Evolutionary conservation across 2,113 vertebrate species (phyloP), one percentile per base, ranked within the genome.

Genomic region (Ia io): DNA sequence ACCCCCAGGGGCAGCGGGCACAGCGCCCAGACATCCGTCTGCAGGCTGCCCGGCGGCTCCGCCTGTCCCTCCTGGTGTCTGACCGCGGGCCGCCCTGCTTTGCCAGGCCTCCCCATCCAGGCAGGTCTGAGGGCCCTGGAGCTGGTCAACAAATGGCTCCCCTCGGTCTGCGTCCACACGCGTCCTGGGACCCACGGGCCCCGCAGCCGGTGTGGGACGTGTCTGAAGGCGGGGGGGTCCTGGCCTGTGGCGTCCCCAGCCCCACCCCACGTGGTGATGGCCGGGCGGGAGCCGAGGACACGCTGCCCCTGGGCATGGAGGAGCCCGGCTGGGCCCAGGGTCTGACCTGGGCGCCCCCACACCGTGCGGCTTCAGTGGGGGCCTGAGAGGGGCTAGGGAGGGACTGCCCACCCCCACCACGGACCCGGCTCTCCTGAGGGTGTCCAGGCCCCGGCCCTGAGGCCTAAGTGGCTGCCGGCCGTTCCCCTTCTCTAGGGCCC

Each of bases 161-260:
- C n/a, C n/a, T n/a, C 22, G n/a, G 32, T 6, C 9, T 0, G 5
- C 2, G 1, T 47, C n/a, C 65, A 18, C 14, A 11, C 0, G 9
- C 0, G 0, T 35, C 30, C 9, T 0, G 1, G 74, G 47, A 30
- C 22, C 2, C 59, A 6, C 0, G 1, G 56, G n/a, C 14, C 13
- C n/a, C 1, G 25, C 9, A 9, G 18, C 37, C 10, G 44, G 11
- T 1, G 1, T 0, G 2, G 0, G n/a, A 17, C 5, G 9, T 35
- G n/a, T 37, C 49, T 0, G 30, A 70, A 70, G 44, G 44, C 1
- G 13, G 6, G 0, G 11, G 16, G 20, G 32, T 56, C 47, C 2
- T 0, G 12, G 16, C 40, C 9, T 30, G 16, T 25, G 3, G 4
- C 8, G 1, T 14, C 40, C 25, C 28, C 10, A 0, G 3, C 51